phyloP scores from a whole-genome alignment of 1,140 invertebrate genomes.

The Meloidogyne hapla region DNA sequence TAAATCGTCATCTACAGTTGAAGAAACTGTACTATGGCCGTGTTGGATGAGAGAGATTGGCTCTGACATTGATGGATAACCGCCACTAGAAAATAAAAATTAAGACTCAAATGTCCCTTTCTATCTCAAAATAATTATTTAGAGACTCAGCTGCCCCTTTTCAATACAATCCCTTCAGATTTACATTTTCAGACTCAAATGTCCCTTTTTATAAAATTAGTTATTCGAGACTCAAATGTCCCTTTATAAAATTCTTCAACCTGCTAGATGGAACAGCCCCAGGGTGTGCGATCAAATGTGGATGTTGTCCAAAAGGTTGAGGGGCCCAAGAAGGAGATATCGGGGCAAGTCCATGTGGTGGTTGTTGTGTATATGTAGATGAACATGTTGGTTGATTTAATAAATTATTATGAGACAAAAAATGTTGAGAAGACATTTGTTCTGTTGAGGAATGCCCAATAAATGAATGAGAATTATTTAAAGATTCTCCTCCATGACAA shows the following conservation, averaged over 20 bases:
- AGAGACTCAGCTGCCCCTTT: not conserved
- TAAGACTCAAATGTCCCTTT: not conserved
- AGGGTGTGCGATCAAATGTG: conserved; percentile 26
- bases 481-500: not conserved
- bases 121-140: too few relatives aligned
- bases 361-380: conserved; percentile 10
- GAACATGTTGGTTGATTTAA: conserved; percentile 19
- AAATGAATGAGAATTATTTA: conserved; percentile 15
- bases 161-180: not conserved
- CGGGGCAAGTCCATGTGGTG: conserved; percentile 27
- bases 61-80: conserved; percentile 35
- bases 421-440: not conserved
- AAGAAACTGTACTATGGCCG: conserved; percentile 36
- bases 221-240: not conserved
- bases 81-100: conserved; percentile 26
- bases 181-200: too few relatives aligned
- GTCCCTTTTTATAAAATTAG: too few relatives aligned
- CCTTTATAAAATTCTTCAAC: not conserved
- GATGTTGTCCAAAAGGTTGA: conserved; percentile 14
- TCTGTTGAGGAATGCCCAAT: not conserved
- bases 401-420: conserved; percentile 6
- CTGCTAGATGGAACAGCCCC: conserved; percentile 40
- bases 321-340: conserved; percentile 18
- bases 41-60: not conserved
- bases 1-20: conserved; percentile 46